Base-by-base conservation (phyloP, 2,113 vertebrate genomes). In the Grammomys surdaster region DNA sequence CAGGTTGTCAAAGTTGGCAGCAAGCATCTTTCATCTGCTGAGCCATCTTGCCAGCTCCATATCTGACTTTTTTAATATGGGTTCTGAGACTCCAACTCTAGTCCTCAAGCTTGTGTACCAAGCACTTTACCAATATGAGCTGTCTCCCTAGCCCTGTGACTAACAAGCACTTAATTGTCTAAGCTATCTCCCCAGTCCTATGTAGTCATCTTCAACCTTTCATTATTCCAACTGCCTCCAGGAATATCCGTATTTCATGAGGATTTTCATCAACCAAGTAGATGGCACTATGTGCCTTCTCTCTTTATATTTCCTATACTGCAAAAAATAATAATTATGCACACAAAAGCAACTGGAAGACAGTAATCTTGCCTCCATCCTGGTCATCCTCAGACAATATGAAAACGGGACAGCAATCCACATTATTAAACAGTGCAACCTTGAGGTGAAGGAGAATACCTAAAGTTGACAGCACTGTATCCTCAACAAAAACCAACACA, bases 311-410 rank as follows among this genome's bases (percentile, higher is more conserved):
- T 28, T 51, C 33, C 43, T 28, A 1, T 3, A 48, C 58, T 86
- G 60, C 17, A 48, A 77, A 6, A 60, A 36, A 80, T 85, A 43
- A 28, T 16, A 28, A 2, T 1, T 0, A 14, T 2, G 31, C 36
- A 28, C 10, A 2, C 0, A 22, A 13, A 0, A 7, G 60, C 40
- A 3, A 43, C 1, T 0, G 11, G 31, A 14, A 9, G 20, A 36
- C 28, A 1, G 2, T 1, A 4, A 67, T 0, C 10, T 0, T 63
- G 69, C 54, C 63, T 70, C 75, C 69, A 8, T 4, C 80, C 43
- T 33, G 69, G 58, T 8, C 89, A 75, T 72, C 20, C 2, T 63
- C 3, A 48, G 51, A n/a, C 26, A 5, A 7, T 1, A 54, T 17
- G 22, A 58, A 63, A 92, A 85, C n/a, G 40, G 40, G 17, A 24